phyloP scores from a whole-genome alignment of 2,797 vertebrate genomes.

The Xyrichtys novacula region DNA sequence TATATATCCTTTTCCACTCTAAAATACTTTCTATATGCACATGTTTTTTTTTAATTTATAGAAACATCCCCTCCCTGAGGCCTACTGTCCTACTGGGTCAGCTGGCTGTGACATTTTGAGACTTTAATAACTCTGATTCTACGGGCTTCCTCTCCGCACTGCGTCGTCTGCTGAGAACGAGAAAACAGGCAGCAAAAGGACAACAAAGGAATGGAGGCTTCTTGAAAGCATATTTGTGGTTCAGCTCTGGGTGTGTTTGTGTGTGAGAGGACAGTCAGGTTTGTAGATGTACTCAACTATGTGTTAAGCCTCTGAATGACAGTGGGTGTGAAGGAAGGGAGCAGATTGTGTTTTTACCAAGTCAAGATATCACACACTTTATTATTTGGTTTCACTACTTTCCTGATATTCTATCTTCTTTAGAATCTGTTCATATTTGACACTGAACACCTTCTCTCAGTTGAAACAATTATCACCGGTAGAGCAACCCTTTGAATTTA shows the following conservation, averaged over 20 bases:
- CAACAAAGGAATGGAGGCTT: slow-evolving; percentile 47
- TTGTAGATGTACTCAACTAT: slow-evolving; percentile 54
- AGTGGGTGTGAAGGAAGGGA: slow-evolving; percentile 20
- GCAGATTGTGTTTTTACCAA: slow-evolving; percentile 9
- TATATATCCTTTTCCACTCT: not conserved
- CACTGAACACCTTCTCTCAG: not conserved
- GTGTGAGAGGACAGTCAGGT: slow-evolving; percentile 50
- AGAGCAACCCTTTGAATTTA: slow-evolving; percentile 3
- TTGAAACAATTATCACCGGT: not conserved
- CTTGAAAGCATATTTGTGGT: slow-evolving; percentile 76
- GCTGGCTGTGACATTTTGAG: slow-evolving; percentile 28
- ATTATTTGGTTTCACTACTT: not conserved
- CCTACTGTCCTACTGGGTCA: slow-evolving; percentile 22
- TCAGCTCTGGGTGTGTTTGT: slow-evolving; percentile 56
- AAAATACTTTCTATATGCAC: not conserved
- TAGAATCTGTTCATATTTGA: not conserved
- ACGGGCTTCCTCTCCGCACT: slow-evolving; percentile 29
- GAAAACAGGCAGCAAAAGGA: slow-evolving; percentile 44
- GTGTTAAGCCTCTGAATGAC: slow-evolving; percentile 36
- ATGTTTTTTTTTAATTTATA: slow-evolving; percentile 26
- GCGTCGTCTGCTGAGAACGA: slow-evolving; percentile 33
- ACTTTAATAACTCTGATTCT: slow-evolving; percentile 28
- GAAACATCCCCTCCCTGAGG: not conserved
- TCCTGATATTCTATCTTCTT: not conserved
- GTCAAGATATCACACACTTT: slow-evolving; percentile 11